phyloP scores from a whole-genome alignment of 2,113 vertebrate species.

The Lipophrys pholis region DNA sequence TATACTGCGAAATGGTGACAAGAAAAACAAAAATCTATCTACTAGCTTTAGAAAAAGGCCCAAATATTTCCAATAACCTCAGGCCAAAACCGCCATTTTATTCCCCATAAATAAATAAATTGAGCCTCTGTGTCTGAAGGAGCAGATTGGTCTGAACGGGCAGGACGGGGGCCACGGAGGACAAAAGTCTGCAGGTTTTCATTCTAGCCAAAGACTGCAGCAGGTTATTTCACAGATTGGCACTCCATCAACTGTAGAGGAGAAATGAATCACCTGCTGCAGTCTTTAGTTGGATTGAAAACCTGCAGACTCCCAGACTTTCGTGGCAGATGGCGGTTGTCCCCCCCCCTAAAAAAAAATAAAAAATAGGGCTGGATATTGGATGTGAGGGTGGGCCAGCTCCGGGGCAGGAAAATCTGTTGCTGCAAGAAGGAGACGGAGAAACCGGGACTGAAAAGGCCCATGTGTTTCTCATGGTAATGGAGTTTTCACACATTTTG shows the following conservation, averaged over 20 bases:
- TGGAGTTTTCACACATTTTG: no score
- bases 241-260: constrained; percentile 56
- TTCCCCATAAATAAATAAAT: no score
- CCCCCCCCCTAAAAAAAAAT: neutral
- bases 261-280: constrained; percentile 56
- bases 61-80: no score
- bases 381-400: neutral
- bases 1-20: no score
- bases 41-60: no score
- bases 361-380: neutral
- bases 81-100: neutral
- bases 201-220: constrained; percentile 44
- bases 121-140: no score
- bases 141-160: neutral
- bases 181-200: constrained; percentile 35
- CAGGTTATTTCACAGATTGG: constrained; percentile 61
- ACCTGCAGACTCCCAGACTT: constrained; percentile 12
- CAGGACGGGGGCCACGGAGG: constrained; percentile 14
- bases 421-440: no score
- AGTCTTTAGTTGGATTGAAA: constrained; percentile 40
- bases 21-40: no score
- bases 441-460: no score
- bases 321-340: constrained; percentile 20
- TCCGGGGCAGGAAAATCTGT: neutral
- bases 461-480: no score